These are phyloP conservation scores for Eublepharis macularius DNA, from an alignment of 2,113 vertebrate genomes.

Conservation along the genomic window DNA sequence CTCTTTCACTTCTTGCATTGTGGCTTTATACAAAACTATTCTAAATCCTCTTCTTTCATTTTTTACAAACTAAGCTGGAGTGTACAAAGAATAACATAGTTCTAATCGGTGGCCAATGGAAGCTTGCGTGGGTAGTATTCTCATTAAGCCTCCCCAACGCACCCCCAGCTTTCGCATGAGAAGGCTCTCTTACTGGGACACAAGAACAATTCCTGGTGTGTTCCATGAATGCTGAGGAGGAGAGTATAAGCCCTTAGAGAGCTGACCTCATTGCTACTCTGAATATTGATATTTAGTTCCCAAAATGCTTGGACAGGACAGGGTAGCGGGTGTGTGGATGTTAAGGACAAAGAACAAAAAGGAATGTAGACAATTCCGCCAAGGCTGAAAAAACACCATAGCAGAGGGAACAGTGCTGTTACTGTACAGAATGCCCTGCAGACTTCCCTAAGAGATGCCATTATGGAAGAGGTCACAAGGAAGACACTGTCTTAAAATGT, in stretches of 20 bases:
- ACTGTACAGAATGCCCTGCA: neutral
- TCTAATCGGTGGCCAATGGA: constrained; percentile 18
- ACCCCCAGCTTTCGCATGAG: constrained; percentile 30
- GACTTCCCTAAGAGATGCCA: neutral
- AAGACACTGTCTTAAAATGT: neutral
- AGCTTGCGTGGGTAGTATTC: constrained; percentile 26
- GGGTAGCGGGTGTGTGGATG: constrained; percentile 17
- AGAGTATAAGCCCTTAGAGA: constrained; percentile 4
- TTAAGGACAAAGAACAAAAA: constrained; percentile 14
- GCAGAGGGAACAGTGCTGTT: neutral
- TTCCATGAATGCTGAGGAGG: constrained; percentile 13
- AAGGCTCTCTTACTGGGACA: constrained; percentile 6
- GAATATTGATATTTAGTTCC: constrained; percentile 12
- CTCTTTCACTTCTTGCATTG: neutral
- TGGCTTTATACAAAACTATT: neutral
- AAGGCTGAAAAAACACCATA: neutral
- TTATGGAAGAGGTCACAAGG: neutral
- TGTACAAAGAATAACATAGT: constrained; percentile 22
- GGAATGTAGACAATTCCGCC: neutral
- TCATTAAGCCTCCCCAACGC: constrained; percentile 19
- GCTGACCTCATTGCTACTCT: constrained; percentile 12
- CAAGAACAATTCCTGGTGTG: constrained; percentile 35
- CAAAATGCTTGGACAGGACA: neutral
- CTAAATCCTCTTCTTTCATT: neutral
- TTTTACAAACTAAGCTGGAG: neutral